A percentile compares a stretch with the other conserved stretches of the same genome.
Conservation (phyloP, 2,888 invertebrate genomes). For the Agrotis segetum region DNA sequence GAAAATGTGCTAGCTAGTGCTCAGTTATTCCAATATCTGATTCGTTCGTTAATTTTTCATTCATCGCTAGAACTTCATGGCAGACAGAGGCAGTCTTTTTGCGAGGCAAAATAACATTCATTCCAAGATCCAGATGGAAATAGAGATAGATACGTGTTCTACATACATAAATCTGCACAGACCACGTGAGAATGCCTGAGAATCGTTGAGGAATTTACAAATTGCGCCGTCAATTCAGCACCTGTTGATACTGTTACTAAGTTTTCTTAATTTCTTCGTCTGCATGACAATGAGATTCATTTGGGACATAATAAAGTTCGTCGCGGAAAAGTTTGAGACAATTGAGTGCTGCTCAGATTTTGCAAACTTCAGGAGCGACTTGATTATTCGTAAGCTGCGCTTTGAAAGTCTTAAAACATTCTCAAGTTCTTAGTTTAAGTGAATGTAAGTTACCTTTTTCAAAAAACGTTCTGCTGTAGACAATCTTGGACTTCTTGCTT, state of each 20-base stretch:
- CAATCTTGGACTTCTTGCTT: background rate
- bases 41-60: conserved; percentile 14
- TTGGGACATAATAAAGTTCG: conserved; percentile 4
- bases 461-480: conserved; percentile 10
- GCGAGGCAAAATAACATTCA: conserved; percentile 19
- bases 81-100: conserved; percentile 11
- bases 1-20: too few species aligned
- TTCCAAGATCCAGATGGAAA: conserved; percentile 30
- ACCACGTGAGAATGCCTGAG: conserved; percentile 49
- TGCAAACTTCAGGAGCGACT: conserved; percentile 3
- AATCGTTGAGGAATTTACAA: conserved; percentile 58
- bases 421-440: background rate
- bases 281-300: conserved; percentile 22
- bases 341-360: background rate
- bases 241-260: conserved; percentile 49
- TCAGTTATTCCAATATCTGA: too few species aligned
- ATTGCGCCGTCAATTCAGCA: conserved; percentile 54
- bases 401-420: background rate
- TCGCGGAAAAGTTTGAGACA: background rate
- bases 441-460: background rate
- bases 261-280: conserved; percentile 29
- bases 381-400: background rate
- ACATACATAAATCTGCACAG: conserved; percentile 50
- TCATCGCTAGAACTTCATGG: background rate
- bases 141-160: conserved; percentile 35